phyloP scores from a whole-genome alignment of 2,113 vertebrate species.

The Ibidorhyncha struthersii region DNA sequence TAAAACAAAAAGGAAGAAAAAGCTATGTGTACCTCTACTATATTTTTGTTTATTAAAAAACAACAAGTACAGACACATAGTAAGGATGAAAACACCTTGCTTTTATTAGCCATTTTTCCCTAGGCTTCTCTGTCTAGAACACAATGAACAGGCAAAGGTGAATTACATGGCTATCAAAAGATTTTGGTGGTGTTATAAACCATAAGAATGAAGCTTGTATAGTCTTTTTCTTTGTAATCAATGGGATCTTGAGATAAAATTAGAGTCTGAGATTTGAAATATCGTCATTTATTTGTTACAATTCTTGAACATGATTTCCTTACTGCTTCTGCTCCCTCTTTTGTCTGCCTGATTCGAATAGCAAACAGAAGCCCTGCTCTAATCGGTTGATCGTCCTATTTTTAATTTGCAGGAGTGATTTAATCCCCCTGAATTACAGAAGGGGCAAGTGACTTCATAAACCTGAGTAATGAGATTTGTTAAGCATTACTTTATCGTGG shows the following conservation, averaged over 20 bases:
- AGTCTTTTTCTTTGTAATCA: not conserved
- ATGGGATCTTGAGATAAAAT: not conserved
- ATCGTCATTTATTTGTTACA: not conserved
- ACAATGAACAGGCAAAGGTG: not conserved
- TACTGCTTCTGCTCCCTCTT: not conserved
- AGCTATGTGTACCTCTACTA: not conserved
- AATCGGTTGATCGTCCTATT: not conserved
- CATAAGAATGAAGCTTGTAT: not conserved
- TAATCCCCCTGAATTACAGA: conserved; percentile 33
- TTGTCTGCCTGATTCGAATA: not conserved
- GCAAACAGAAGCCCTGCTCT: not conserved
- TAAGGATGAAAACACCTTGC: not conserved
- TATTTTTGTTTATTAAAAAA: not conserved
- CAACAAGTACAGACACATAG: not conserved
- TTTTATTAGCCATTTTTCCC: not conserved
- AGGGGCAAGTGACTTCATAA: not conserved
- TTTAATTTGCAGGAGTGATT: conserved; percentile 28
- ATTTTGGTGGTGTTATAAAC: not conserved
- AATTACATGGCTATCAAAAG: not conserved
- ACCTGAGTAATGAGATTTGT: conserved; percentile 11
- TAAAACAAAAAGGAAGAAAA: not conserved
- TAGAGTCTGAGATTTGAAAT: not conserved
- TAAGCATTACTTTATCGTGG: not conserved
- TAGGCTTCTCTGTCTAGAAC: not conserved
- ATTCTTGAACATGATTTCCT: not conserved